These are phyloP conservation scores for Caprella mutica DNA, from an alignment of 2,888 invertebrate species.

Conservation along the genomic window DNA sequence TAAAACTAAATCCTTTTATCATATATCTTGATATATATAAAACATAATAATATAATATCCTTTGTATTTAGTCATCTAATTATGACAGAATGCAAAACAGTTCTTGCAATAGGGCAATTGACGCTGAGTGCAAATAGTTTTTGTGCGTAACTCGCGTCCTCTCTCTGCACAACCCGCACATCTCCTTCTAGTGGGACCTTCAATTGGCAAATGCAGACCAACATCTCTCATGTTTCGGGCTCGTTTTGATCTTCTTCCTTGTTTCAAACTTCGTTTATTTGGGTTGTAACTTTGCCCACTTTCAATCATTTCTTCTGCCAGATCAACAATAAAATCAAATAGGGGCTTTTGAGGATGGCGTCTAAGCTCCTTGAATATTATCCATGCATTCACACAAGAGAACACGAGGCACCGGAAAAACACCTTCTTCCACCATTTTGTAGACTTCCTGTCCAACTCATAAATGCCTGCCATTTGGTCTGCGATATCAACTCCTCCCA, in stretches of 20 bases:
- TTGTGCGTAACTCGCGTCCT: background rate
- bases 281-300: background rate
- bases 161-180: background rate
- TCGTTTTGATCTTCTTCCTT: background rate
- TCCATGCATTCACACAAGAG: too few species aligned
- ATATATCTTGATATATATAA: background rate
- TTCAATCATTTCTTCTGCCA: background rate
- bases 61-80: background rate
- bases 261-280: background rate
- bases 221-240: background rate
- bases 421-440: too few species aligned
- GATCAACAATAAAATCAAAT: background rate
- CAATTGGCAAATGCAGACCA: background rate
- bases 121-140: background rate
- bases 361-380: too few species aligned
- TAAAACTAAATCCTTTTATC: too few species aligned
- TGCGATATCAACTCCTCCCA: too few species aligned
- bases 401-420: too few species aligned
- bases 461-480: too few species aligned
- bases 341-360: too few species aligned
- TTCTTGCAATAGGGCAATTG: background rate
- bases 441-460: too few species aligned
- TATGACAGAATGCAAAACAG: background rate
- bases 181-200: background rate
- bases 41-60: background rate